Evolutionary conservation across 1,140 invertebrate species (phyloP).

Genomic region (honey bee (Apis mellifera)): DNA sequence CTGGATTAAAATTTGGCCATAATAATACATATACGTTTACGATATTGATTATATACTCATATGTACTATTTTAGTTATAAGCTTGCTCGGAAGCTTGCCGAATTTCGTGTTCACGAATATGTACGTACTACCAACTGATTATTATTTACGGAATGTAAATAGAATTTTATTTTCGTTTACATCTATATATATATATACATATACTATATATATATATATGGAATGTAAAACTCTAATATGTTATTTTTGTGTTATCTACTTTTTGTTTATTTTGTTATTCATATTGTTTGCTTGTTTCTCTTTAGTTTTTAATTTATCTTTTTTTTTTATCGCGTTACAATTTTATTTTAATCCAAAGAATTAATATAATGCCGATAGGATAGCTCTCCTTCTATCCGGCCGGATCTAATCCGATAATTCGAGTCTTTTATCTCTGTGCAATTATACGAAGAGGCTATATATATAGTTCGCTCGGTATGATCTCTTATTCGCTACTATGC

Average conservation of each 20-base stretch:
- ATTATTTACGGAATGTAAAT: constrained; percentile 12
- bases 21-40: constrained; percentile 28
- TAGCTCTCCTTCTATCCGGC: neutral
- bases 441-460: constrained; percentile 55
- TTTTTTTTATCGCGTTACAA: neutral
- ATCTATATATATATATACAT: neutral
- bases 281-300: constrained; percentile 58
- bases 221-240: constrained; percentile 8
- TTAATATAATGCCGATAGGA: too few species aligned
- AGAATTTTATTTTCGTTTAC: constrained; percentile 40
- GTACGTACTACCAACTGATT: neutral
- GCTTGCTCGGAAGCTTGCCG: constrained; percentile 48
- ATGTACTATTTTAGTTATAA: constrained; percentile 51
- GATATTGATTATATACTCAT: constrained; percentile 63
- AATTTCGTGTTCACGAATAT: constrained; percentile 20
- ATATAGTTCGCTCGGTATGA: constrained; percentile 24
- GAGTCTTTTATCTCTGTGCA: constrained; percentile 18
- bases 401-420: neutral
- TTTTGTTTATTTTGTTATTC: constrained; percentile 57
- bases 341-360: neutral
- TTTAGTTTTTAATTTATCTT: constrained; percentile 5
- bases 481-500: constrained; percentile 40
- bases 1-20: constrained; percentile 10
- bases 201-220: neutral
- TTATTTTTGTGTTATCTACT: constrained; percentile 31